Evolutionary conservation across 2,888 invertebrate genomes (phyloP).

Genomic region (Tinea trinotella): DNA sequence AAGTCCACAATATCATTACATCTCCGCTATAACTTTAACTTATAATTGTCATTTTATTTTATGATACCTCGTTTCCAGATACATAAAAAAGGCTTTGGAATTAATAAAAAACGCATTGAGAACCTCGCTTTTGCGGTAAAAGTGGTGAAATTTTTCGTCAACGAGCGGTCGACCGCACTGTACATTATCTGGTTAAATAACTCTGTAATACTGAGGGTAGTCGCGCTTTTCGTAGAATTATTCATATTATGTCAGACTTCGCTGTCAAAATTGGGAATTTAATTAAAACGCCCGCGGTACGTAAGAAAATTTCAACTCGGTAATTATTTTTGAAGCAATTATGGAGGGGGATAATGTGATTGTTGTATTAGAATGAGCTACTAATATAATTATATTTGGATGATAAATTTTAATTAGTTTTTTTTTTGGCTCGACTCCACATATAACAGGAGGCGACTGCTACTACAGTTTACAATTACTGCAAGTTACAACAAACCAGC

Average conservation of each 20-base stretch:
- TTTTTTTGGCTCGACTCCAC: no score
- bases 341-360: neutral
- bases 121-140: neutral
- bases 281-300: neutral
- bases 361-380: neutral
- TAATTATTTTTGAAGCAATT: slow-evolving; percentile 1
- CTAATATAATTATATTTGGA: neutral
- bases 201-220: neutral
- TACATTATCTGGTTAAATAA: neutral
- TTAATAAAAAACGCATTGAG: neutral
- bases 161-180: neutral
- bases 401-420: no score
- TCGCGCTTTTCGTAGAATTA: slow-evolving; percentile 1
- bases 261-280: neutral
- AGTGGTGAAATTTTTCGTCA: neutral
- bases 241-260: slow-evolving; percentile 1
- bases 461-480: no score
- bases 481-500: no score
- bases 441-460: no score
- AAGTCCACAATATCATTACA: neutral
- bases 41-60: neutral
- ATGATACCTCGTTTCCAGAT: neutral
- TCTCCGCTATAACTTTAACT: neutral
- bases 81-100: neutral
- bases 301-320: neutral